Conservation (phyloP, 37 sponge, comb jelly and placozoan genomes). For the Halisarca cf. caerulea region DNA sequence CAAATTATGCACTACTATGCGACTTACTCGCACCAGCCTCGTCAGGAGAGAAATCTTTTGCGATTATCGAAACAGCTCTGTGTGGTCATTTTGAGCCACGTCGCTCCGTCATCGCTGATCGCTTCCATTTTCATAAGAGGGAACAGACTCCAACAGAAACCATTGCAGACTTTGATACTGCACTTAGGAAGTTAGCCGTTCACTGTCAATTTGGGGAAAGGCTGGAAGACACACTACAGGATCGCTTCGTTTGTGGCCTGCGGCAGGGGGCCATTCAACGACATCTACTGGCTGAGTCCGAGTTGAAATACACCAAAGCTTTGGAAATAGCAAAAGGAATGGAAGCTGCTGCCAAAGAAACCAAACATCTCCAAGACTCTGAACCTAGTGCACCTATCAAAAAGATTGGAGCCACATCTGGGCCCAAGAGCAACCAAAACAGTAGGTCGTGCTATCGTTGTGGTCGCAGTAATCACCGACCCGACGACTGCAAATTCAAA, state of each 20-base stretch:
- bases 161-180: conserved; percentile 10
- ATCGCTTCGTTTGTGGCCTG: conserved; percentile 44
- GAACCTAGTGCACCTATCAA: background rate
- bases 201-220: conserved; percentile 23
- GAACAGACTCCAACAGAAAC: conserved; percentile 2
- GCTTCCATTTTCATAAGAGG: conserved; percentile 48
- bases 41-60: conserved; percentile 16
- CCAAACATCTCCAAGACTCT: background rate
- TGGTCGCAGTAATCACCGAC: conserved; percentile 24
- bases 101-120: conserved; percentile 21
- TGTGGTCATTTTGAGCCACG: conserved; percentile 26
- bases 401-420: background rate
- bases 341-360: background rate
- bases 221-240: conserved; percentile 32
- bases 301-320: conserved; percentile 26
- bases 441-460: conserved; percentile 42
- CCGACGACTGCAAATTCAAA: conserved; percentile 32
- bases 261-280: conserved; percentile 16
- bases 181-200: background rate
- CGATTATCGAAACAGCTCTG: background rate
- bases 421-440: background rate
- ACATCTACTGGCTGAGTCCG: conserved; percentile 18
- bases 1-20: conserved; percentile 1
- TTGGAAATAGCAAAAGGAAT: conserved; percentile 20
- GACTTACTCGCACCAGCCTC: conserved; percentile 33